phyloP scores from a whole-genome alignment of 2,113 vertebrate species.

The Ginglymostoma cirratum region DNA sequence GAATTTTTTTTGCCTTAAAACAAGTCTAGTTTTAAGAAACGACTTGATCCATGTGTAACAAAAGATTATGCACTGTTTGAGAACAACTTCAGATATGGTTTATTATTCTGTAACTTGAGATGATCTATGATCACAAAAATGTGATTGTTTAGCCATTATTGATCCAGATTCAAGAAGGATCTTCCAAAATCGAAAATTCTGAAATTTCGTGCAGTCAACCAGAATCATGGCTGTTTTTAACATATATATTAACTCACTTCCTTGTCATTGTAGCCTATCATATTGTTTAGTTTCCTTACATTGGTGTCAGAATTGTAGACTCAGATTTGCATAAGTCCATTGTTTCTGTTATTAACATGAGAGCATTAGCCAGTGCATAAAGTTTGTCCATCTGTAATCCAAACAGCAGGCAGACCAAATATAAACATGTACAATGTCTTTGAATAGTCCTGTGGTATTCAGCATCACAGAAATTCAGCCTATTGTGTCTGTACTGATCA shows the following conservation, averaged over 20 bases:
- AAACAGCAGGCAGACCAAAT: background rate
- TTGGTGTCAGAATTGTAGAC: background rate
- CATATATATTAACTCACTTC: background rate
- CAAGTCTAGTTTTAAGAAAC: background rate
- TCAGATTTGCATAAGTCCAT: background rate
- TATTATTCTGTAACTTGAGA: background rate
- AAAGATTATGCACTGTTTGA: background rate
- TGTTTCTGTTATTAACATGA: background rate
- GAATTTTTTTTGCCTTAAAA: background rate
- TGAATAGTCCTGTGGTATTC: background rate
- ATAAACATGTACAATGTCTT: background rate
- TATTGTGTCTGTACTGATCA: no score
- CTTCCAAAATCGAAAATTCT: background rate
- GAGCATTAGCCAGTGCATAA: background rate
- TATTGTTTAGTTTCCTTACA: background rate
- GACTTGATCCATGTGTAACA: background rate
- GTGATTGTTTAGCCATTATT: background rate
- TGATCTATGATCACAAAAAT: background rate
- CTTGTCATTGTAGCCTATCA: background rate
- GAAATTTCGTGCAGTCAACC: background rate
- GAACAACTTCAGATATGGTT: background rate
- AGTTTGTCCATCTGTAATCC: background rate
- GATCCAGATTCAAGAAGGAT: background rate
- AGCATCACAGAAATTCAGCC: no score
- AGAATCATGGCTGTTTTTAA: background rate